Evolutionary conservation across 1,140 invertebrate species (phyloP).

Genomic region (Marisa cornuarietis): DNA sequence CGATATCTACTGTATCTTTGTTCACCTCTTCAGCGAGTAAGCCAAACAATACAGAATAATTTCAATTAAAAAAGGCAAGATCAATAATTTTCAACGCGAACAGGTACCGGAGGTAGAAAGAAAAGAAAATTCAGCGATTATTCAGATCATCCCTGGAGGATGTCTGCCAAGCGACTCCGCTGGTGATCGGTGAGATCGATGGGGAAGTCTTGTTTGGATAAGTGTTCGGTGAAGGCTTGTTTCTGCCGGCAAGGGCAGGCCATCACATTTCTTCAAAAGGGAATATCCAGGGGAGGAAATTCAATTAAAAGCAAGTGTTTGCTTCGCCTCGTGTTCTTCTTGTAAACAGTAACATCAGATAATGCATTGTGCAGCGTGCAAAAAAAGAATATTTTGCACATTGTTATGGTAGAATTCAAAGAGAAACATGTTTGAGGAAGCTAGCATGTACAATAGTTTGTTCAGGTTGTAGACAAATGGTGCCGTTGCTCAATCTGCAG

Average conservation of each 20-base stretch:
- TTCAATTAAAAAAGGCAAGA: too few relatives aligned
- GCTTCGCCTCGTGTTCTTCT: background rate
- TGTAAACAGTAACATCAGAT: background rate
- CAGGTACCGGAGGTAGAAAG: too few relatives aligned
- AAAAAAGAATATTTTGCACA: background rate
- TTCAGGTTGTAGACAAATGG: too few relatives aligned
- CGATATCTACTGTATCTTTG: too few relatives aligned
- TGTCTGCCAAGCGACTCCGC: background rate
- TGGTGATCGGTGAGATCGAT: too few relatives aligned
- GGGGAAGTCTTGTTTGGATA: background rate
- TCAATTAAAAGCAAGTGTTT: background rate
- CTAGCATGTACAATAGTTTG: too few relatives aligned
- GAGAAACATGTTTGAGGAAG: too few relatives aligned
- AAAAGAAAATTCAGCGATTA: background rate
- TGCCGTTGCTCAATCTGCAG: too few relatives aligned
- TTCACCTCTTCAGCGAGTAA: too few relatives aligned
- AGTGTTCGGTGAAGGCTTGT: background rate
- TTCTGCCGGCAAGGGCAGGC: background rate
- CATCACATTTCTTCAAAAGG: background rate
- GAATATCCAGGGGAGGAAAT: background rate
- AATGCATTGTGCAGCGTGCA: background rate
- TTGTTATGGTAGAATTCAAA: too few relatives aligned
- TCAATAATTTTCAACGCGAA: too few relatives aligned
- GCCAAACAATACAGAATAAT: too few relatives aligned
- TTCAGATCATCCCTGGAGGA: background rate